Evolutionary conservation across 2,113 vertebrate genomes (phyloP).

Genomic region (Orthonyx spaldingii): DNA sequence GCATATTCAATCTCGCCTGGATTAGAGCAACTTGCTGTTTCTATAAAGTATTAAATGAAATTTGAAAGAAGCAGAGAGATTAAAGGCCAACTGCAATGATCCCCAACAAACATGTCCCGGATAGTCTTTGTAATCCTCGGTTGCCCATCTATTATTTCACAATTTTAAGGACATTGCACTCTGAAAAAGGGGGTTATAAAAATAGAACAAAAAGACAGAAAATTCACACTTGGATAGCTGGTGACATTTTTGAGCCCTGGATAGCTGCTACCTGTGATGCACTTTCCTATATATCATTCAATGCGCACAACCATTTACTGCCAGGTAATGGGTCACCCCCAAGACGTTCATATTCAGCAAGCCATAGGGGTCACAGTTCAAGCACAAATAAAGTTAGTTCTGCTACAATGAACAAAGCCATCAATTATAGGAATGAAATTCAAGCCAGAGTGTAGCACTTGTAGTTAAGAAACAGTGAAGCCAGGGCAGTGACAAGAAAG

Average conservation of each 20-base stretch:
- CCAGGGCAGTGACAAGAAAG: background rate
- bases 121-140: background rate
- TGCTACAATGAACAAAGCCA: background rate
- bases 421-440: background rate
- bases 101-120: background rate
- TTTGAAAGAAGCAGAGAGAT: conserved; percentile 37
- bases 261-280: background rate
- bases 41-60: conserved; percentile 27
- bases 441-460: background rate
- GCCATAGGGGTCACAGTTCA: background rate
- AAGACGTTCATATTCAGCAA: background rate
- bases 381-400: background rate
- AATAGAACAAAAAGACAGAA: background rate
- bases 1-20: background rate
- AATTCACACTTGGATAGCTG: background rate
- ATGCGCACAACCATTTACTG: background rate
- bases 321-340: background rate
- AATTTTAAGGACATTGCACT: background rate
- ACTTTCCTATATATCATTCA: background rate
- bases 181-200: background rate
- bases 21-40: conserved; percentile 4
- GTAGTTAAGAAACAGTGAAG: background rate
- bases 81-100: conserved; percentile 4
- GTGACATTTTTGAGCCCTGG: background rate
- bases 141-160: background rate